These are phyloP conservation scores for Epizoanthus rinbou DNA, from an alignment of 92 coral and sea anemone genomes.

Conservation along the genomic window DNA sequence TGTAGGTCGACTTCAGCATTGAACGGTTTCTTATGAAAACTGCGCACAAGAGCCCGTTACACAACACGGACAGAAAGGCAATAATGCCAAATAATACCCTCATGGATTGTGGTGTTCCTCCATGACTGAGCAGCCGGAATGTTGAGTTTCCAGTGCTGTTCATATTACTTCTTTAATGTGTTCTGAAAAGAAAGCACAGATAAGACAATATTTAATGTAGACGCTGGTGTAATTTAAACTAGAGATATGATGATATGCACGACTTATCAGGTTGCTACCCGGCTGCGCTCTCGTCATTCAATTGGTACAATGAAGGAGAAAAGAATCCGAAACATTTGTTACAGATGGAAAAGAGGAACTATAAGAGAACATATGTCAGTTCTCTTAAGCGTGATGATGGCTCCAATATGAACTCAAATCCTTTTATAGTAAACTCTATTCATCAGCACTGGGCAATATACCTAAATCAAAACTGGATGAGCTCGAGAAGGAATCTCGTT, in stretches of 20 bases:
- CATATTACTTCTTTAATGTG: neutral
- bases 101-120: constrained; percentile 9
- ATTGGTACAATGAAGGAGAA: no score
- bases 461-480: no score
- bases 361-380: no score
- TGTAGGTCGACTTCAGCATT: constrained; percentile 26
- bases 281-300: no score
- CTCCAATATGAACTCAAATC: no score
- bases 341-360: no score
- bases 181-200: neutral
- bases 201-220: neutral
- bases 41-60: constrained; percentile 37
- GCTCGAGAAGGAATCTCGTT: no score
- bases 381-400: no score
- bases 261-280: no score
- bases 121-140: neutral
- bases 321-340: no score
- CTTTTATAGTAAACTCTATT: no score
- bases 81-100: constrained; percentile 39
- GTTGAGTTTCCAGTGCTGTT: constrained; percentile 3
- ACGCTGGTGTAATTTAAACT: neutral
- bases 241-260: neutral
- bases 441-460: no score
- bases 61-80: constrained; percentile 31
- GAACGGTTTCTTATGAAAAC: constrained; percentile 26